These are phyloP conservation scores for Danio albolineatus DNA, from an alignment of 2,797 vertebrate species.

Conservation along the genomic window DNA sequence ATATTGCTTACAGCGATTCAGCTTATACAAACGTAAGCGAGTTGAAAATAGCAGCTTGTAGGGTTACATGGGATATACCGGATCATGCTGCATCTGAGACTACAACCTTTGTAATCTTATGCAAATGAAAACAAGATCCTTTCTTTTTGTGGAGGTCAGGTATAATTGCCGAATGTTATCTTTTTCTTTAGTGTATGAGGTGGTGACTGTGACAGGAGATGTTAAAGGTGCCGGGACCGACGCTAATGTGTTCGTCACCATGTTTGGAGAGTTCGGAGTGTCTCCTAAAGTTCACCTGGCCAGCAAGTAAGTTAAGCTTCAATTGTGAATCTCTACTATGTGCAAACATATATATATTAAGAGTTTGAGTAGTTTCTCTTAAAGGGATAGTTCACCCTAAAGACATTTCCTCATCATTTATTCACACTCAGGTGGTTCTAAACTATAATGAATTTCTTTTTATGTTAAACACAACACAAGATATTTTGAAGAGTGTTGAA, in stretches of 20 bases:
- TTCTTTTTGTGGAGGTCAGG: not conserved
- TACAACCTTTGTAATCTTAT: slow-evolving; percentile 27
- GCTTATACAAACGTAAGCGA: slow-evolving; percentile 34
- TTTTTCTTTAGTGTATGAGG: slow-evolving; percentile 87
- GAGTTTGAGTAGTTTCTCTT: not conserved
- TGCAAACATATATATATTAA: not conserved
- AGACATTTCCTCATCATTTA: too few relatives aligned
- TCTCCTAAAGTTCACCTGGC: slow-evolving; percentile 95
- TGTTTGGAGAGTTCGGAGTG: slow-evolving; percentile 93
- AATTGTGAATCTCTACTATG: not conserved
- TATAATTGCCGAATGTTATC: not conserved
- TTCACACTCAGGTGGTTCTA: too few relatives aligned
- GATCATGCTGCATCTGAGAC: not conserved
- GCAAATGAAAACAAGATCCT: slow-evolving; percentile 46
- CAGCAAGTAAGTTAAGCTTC: slow-evolving; percentile 90
- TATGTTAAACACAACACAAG: too few relatives aligned
- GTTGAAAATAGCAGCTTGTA: slow-evolving; percentile 18
- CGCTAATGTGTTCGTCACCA: slow-evolving; percentile 95
- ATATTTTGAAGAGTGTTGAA: too few relatives aligned
- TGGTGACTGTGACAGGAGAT: slow-evolving; percentile 92
- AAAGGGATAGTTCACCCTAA: not conserved
- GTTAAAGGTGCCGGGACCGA: slow-evolving; percentile 95
- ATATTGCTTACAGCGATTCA: slow-evolving; percentile 48
- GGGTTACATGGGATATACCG: slow-evolving; percentile 27
- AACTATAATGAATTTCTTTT: too few relatives aligned